Conservation (phyloP, 37 sponge, comb jelly and placozoan species). For the Geodia barretti region DNA sequence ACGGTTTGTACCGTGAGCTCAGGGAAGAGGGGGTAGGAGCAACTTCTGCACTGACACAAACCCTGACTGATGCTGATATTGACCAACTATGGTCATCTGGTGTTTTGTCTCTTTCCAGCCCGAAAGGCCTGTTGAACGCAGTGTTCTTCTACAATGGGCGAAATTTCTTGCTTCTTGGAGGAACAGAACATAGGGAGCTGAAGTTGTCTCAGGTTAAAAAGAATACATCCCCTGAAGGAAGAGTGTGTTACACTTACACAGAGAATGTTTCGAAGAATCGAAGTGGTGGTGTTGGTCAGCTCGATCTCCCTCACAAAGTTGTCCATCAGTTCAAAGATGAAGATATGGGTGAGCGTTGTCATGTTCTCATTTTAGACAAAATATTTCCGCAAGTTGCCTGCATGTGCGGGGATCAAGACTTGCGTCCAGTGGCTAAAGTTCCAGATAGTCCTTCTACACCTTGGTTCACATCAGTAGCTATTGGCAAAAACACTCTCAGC, state of each 20-base stretch:
- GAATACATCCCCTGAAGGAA: constrained; percentile 4
- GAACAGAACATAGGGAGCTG: constrained; percentile 24
- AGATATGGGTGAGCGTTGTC: constrained; percentile 18
- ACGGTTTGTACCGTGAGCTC: constrained; percentile 6
- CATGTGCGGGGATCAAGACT: too few species aligned
- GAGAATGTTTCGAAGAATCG: constrained; percentile 26
- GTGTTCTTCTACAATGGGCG: constrained; percentile 31
- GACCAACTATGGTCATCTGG: constrained; percentile 28
- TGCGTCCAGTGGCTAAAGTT: constrained; percentile 2
- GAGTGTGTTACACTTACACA: constrained; percentile 28
- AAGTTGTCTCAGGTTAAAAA: constrained; percentile 9
- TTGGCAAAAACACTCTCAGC: constrained; percentile 24
- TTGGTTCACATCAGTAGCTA: neutral
- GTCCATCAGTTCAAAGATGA: neutral
- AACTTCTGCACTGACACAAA: neutral
- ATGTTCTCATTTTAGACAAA: constrained; percentile 15
- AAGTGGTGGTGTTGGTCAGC: constrained; percentile 4
- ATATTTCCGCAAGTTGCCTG: too few species aligned
- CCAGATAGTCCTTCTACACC: constrained; percentile 2
- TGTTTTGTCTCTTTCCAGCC: constrained; percentile 6
- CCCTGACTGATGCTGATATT: constrained; percentile 4
- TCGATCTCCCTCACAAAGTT: neutral
- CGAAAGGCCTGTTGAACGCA: neutral
- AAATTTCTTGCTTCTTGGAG: constrained; percentile 15
- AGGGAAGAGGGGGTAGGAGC: constrained; percentile 20